Conservation (phyloP, 2,113 vertebrate species). For the Bubo blakistoni region DNA sequence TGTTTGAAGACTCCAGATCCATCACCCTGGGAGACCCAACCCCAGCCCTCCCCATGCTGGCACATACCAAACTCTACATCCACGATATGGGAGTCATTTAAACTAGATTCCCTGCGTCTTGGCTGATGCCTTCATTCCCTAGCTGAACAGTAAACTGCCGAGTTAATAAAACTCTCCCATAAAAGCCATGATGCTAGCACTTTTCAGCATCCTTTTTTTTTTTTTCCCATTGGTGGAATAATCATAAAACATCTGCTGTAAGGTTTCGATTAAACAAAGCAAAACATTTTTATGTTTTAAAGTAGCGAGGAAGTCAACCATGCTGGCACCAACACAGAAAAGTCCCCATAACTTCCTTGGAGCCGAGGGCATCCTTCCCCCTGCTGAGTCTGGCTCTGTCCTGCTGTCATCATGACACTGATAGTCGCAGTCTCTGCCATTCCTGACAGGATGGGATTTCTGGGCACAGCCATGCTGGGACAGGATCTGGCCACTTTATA, state of each 20-base stretch:
- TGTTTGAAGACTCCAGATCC: not conserved
- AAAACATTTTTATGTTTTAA: constrained; percentile 3
- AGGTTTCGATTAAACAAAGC: not conserved
- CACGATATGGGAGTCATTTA: not conserved
- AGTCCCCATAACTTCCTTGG: not conserved
- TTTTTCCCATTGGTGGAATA: not conserved
- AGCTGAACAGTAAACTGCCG: not conserved
- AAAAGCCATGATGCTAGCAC: not conserved
- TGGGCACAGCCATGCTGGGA: not conserved
- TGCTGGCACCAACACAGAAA: not conserved
- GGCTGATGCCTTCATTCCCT: not conserved
- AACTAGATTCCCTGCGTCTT: not conserved
- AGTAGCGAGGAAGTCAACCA: not conserved
- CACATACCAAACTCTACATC: not conserved
- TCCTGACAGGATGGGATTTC: not conserved
- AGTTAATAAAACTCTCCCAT: constrained; percentile 23
- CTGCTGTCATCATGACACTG: not conserved
- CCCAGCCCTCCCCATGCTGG: not conserved
- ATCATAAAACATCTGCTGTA: constrained; percentile 20
- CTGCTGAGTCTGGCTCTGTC: not conserved
- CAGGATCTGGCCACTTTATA: not conserved
- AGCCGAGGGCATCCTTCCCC: not conserved
- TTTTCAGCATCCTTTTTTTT: not conserved
- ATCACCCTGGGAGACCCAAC: not conserved
- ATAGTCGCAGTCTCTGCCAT: not conserved